Evolutionary conservation across 2,113 vertebrate species (phyloP).

Genomic region (Rafetus swinhoei): DNA sequence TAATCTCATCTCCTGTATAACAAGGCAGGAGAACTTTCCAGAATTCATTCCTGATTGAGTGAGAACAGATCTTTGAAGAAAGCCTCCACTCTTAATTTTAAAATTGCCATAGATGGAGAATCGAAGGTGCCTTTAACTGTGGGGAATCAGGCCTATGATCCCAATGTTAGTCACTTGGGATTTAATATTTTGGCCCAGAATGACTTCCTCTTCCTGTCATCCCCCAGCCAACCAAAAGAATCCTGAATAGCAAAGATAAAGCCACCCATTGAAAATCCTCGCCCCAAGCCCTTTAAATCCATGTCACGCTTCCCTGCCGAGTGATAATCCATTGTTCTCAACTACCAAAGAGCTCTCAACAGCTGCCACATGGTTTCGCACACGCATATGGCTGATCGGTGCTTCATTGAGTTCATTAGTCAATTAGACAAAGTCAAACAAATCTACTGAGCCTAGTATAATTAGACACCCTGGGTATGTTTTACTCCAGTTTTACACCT

Average conservation of each 20-base stretch:
- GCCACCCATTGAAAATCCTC: neutral
- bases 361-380: neutral
- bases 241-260: neutral
- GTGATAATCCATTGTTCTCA: neutral
- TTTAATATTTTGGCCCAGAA: neutral
- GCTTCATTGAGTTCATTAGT: slow-evolving; percentile 13
- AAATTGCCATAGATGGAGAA: neutral
- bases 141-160: neutral
- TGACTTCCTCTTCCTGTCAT: neutral
- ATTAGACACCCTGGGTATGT: neutral
- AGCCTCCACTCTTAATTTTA: neutral
- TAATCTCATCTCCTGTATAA: neutral
- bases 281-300: neutral
- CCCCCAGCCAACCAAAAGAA: neutral
- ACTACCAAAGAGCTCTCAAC: neutral
- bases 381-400: neutral
- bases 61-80: neutral
- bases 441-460: neutral
- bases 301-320: neutral
- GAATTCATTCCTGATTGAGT: neutral
- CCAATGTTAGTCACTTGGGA: neutral
- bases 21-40: neutral
- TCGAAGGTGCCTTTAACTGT: neutral
- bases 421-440: slow-evolving; percentile 7
- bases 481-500: neutral